These are phyloP conservation scores for Umimayanthus kanabou DNA, from an alignment of 92 coral and sea anemone species.

Conservation along the genomic window DNA sequence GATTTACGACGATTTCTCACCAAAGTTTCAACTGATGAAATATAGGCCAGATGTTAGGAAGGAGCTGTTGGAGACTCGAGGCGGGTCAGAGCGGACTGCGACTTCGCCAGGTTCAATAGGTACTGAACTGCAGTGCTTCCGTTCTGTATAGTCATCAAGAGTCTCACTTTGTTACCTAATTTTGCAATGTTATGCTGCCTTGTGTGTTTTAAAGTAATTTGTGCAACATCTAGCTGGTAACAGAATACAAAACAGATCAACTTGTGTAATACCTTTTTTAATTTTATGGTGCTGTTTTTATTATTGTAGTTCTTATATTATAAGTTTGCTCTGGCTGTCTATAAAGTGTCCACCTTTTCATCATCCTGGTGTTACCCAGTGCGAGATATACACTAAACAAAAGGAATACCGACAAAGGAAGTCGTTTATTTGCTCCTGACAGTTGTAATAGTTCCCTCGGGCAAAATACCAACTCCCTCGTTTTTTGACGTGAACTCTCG, in stretches of 20 bases:
- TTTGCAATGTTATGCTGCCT: neutral
- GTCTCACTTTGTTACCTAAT: neutral
- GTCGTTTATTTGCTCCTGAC: slow-evolving; percentile 10
- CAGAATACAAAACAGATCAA: too few species aligned
- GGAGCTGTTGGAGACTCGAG: neutral
- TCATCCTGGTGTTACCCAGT: neutral
- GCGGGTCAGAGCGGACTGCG: neutral
- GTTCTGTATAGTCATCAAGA: neutral
- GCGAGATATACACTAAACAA: slow-evolving; percentile 22
- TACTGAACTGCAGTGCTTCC: neutral
- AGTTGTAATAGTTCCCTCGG: slow-evolving; percentile 10
- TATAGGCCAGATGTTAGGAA: neutral
- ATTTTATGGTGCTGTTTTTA: neutral
- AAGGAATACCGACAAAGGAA: slow-evolving; percentile 43
- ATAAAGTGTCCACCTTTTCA: neutral
- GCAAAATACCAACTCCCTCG: slow-evolving; percentile 18
- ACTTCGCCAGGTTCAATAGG: neutral
- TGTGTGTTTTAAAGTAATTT: neutral
- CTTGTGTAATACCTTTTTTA: too few species aligned
- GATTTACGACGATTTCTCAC: too few species aligned
- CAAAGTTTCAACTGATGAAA: too few species aligned
- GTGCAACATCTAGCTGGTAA: neutral
- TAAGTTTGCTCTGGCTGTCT: neutral
- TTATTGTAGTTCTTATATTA: neutral
- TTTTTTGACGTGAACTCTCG: slow-evolving; percentile 36